These are phyloP conservation scores for Arnoldichthys spilopterus DNA, from an alignment of 2,797 vertebrate genomes.

Conservation along the genomic window DNA sequence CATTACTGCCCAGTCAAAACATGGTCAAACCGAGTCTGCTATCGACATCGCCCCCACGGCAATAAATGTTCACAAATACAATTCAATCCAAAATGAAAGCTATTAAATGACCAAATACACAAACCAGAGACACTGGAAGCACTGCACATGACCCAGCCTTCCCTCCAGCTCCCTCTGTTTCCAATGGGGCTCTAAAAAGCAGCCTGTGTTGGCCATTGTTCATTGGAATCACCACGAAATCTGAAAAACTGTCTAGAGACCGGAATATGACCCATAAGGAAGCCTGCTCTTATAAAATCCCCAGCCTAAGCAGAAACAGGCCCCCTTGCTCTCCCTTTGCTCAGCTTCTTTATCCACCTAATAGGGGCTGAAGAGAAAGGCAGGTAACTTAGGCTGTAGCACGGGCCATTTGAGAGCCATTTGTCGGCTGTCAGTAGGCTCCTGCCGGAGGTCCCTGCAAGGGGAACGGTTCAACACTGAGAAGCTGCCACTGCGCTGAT, in stretches of 20 bases:
- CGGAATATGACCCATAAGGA: constrained; percentile 39
- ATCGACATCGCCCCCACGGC: constrained; percentile 14
- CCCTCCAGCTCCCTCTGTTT: constrained; percentile 31
- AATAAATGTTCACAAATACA: constrained; percentile 36
- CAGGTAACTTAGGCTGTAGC: constrained; percentile 16
- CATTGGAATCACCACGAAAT: constrained; percentile 32
- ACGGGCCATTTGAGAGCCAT: constrained; percentile 42
- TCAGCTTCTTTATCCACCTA: constrained; percentile 1
- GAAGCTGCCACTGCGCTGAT: not conserved
- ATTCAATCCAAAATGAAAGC: constrained; percentile 28
- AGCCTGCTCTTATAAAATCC: constrained; percentile 33
- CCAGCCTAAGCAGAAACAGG: constrained; percentile 43
- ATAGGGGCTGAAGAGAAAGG: constrained; percentile 32
- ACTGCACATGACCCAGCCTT: constrained; percentile 30
- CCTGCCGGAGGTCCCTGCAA: not conserved
- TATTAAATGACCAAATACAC: constrained; percentile 36
- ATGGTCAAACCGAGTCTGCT: not conserved
- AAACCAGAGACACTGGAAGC: constrained; percentile 27
- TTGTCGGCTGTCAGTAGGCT: constrained; percentile 47
- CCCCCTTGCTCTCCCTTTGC: constrained; percentile 9
- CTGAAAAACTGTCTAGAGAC: constrained; percentile 49
- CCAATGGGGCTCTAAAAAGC: constrained; percentile 28
- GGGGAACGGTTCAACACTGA: not conserved
- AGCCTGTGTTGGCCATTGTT: constrained; percentile 29
- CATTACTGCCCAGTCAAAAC: constrained; percentile 34